These are phyloP conservation scores for Heliconius aoede DNA, from an alignment of 2,888 invertebrate genomes.

Conservation along the genomic window DNA sequence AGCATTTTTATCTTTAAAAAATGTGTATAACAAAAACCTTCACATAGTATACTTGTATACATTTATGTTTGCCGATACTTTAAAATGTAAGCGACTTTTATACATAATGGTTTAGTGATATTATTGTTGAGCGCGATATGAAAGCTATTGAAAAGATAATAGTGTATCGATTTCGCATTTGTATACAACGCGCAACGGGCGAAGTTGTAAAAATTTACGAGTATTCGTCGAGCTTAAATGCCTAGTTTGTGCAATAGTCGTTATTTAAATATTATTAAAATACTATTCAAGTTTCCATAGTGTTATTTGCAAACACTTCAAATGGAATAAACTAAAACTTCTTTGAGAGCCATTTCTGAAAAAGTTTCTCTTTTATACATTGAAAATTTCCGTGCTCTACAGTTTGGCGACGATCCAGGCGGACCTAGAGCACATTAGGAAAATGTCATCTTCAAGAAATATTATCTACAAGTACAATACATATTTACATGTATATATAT, in stretches of 20 bases:
- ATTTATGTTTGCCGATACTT: not conserved
- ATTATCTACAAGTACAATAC: not conserved
- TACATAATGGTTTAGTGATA: slow-evolving; percentile 15
- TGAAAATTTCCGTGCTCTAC: slow-evolving; percentile 23
- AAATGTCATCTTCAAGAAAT: slow-evolving; percentile 12
- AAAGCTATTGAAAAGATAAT: slow-evolving; percentile 36
- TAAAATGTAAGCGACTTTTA: slow-evolving; percentile 8
- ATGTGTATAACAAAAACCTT: no score
- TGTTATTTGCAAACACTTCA: slow-evolving; percentile 24
- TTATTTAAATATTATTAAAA: slow-evolving; percentile 36
- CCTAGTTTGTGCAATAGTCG: slow-evolving; percentile 20
- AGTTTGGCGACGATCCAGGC: slow-evolving; percentile 27
- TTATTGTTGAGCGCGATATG: slow-evolving; percentile 27
- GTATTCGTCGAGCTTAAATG: slow-evolving; percentile 33
- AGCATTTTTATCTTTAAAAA: no score
- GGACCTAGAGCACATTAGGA: slow-evolving; percentile 25
- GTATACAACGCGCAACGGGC: slow-evolving; percentile 36
- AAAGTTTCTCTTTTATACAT: slow-evolving; percentile 29
- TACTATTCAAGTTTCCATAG: slow-evolving; percentile 23
- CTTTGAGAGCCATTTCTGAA: slow-evolving; percentile 28
- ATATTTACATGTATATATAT: not conserved
- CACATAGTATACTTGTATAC: no score
- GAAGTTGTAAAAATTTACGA: slow-evolving; percentile 45
- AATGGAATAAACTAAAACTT: slow-evolving; percentile 28
- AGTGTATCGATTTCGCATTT: slow-evolving; percentile 46